phyloP scores from a whole-genome alignment of 2,113 vertebrate species.

The Prunella fulvescens region DNA sequence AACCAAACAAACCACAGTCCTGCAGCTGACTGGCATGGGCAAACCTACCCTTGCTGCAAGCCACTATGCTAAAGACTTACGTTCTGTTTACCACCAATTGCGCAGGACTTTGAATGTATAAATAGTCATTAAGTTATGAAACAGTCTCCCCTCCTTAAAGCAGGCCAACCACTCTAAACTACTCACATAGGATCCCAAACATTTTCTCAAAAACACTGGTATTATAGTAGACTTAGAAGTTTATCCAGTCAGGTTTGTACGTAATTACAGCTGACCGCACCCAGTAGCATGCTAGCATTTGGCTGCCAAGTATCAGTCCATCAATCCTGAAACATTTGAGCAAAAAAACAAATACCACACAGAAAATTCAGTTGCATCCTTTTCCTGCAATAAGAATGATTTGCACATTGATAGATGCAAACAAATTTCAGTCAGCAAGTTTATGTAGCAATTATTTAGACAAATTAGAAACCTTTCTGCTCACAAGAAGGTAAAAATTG shows the following conservation, averaged over 20 bases:
- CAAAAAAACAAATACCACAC: background rate
- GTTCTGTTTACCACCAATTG: constrained; percentile 27
- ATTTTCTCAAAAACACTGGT: background rate
- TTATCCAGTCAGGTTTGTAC: background rate
- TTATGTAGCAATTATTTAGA: background rate
- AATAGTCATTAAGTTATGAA: constrained; percentile 43
- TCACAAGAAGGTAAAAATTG: background rate
- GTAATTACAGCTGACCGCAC: background rate
- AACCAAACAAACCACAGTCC: background rate
- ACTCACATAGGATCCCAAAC: background rate
- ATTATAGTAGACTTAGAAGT: background rate
- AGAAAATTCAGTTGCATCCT: background rate
- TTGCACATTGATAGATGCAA: background rate
- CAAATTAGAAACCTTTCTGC: background rate
- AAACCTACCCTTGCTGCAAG: background rate
- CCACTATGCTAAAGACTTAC: background rate
- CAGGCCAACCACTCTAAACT: background rate
- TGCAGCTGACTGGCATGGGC: background rate
- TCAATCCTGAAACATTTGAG: background rate
- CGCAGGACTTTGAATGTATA: background rate
- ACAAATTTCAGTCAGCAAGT: background rate
- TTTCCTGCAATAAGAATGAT: background rate
- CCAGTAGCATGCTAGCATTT: background rate
- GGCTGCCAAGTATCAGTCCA: background rate
- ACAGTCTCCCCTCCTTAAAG: background rate